Percentiles rank a stretch among this genome's conserved stretches.
Conservation (phyloP, 2,888 invertebrate species). For the Acanthosepion pharaonis region DNA sequence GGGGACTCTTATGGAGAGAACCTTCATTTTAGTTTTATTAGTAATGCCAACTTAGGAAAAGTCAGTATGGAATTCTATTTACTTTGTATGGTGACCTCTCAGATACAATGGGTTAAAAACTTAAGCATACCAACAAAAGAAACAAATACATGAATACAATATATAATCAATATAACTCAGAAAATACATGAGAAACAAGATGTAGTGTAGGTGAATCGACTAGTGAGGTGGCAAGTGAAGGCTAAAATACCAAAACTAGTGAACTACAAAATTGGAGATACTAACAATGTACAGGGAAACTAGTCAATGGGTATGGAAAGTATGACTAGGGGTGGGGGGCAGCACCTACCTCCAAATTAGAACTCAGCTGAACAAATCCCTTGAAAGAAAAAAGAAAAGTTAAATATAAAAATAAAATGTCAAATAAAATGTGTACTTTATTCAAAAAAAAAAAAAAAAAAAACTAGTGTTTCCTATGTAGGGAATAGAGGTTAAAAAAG, state of each 20-base stretch:
- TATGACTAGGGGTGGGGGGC: neutral
- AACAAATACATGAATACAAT: neutral
- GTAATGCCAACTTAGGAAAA: neutral
- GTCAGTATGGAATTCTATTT: neutral
- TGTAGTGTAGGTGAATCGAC: neutral
- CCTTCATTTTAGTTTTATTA: neutral
- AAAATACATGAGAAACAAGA: neutral
- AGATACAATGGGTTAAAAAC: neutral
- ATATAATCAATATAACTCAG: neutral
- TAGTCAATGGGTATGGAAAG: neutral
- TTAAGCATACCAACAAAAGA: neutral
- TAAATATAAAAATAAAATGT: neutral
- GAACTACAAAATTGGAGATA: neutral
- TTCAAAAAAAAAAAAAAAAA: neutral
- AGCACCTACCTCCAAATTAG: conserved; percentile 16
- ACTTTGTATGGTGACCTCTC: neutral
- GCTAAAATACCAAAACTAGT: neutral
- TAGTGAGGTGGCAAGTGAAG: neutral
- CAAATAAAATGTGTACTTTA: neutral
- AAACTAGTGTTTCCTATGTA: neutral
- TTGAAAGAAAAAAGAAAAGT: neutral
- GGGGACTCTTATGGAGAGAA: too few relatives aligned
- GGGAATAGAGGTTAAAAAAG: too few relatives aligned
- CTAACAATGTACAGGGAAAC: neutral
- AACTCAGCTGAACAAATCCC: neutral